Evolutionary conservation across 2,113 vertebrate species (phyloP), one percentile per base, ranked within the genome.

Genomic region (Nothobranchius furzeri): DNA sequence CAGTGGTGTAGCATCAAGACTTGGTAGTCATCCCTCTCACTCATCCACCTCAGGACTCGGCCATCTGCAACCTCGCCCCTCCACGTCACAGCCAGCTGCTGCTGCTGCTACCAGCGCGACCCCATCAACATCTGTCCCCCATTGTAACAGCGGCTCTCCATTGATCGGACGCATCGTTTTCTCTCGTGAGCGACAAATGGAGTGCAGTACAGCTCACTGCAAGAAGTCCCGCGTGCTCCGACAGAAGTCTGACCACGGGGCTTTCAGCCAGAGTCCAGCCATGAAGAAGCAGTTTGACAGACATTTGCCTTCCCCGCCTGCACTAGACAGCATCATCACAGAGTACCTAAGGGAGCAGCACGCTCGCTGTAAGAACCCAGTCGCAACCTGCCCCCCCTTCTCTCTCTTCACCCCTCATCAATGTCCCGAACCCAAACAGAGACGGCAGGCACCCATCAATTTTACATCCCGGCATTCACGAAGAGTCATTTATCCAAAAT

Each of bases 321-420:
- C 95, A 0, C 88, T 99, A 78, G 98, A 99, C 94, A 95, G 97
- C 90, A 99, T 99, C 89, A 99, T 99, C 89, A 99, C 98, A 35
- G 98, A 99, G 78, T 99, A 99, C 87, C 91, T 99, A 88, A 94
- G 98, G 78, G 98, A 99, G 86, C 98, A 99, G 90, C 98, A 99
- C 0, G 96, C 98, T 13, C 97, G 98, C 86, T 99, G 98, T 91
- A 99, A 98, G 91, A 98, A 99, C 93, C 98, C 98, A 1, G 97
- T 99, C 57, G 96, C 97, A 58, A 99, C 97, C 64, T 99, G 98
- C 78, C 98, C 98, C n/a, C 97, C 96, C 25, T 99, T 99, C 90
- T 98, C 96, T 76, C 96, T 99, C 65, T 99, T 99, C 91, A 99
- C 95, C 50, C 98, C 97, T 48, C 98, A 99, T 76, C 98, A 99